phyloP scores from a whole-genome alignment of 2,888 invertebrate genomes.

The Hirtodrosophila cameraria region DNA sequence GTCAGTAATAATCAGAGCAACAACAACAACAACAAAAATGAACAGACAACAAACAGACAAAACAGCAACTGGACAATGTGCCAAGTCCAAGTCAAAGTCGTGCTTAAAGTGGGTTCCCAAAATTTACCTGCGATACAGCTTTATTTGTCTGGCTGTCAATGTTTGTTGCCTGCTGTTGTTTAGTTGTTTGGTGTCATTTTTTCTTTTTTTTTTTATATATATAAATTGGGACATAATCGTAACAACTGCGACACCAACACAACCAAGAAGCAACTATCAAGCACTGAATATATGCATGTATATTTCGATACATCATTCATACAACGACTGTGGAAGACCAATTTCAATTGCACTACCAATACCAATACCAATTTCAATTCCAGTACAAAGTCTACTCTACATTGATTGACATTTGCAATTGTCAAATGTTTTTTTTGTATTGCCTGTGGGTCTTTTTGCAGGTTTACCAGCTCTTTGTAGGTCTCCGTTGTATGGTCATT shows the following conservation, averaged over 20 bases:
- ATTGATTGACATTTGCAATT: slow-evolving; percentile 49
- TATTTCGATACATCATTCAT: slow-evolving; percentile 45
- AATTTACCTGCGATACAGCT: slow-evolving; percentile 38
- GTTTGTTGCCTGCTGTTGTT: slow-evolving; percentile 8
- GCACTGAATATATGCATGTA: slow-evolving; percentile 2
- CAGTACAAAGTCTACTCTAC: slow-evolving; percentile 2
- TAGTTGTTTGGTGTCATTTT: slow-evolving; percentile 11
- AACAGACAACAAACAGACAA: neutral
- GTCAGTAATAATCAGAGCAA: slow-evolving; percentile 28
- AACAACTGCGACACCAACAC: slow-evolving; percentile 8
- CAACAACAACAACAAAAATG: slow-evolving; percentile 1
- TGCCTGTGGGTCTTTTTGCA: slow-evolving; percentile 13
- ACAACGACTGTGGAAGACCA: slow-evolving; percentile 21
- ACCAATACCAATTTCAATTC: slow-evolving; percentile 12
- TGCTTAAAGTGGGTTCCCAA: slow-evolving; percentile 25
- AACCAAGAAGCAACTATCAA: neutral
- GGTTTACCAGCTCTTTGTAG: slow-evolving; percentile 20
- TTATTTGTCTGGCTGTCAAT: slow-evolving; percentile 35
- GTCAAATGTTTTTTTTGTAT: slow-evolving; percentile 27
- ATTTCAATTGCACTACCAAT: too few relatives aligned
- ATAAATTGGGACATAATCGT: slow-evolving; percentile 43
- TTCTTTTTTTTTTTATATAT: slow-evolving; percentile 6
- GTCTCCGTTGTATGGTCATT: slow-evolving; percentile 21
- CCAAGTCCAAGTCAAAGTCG: slow-evolving; percentile 48
- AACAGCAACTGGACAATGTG: slow-evolving; percentile 42